Base-by-base conservation (phyloP, 2,113 vertebrate genomes). In the Rhombomys opimus region DNA sequence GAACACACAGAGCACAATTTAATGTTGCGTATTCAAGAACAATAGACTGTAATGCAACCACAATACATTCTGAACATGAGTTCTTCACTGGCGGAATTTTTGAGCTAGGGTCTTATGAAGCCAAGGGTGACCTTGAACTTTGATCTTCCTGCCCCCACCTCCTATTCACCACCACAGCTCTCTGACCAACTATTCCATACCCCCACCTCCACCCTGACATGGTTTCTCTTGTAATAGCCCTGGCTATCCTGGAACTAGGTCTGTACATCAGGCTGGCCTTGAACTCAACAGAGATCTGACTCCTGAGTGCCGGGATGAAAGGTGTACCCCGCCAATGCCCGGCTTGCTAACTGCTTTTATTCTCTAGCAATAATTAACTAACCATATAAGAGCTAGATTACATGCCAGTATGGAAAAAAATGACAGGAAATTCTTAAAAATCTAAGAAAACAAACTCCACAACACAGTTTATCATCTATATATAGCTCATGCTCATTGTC, bases 301-400 rank as follows among this genome's bases (percentile, higher is more conserved):
- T 57, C 57, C 57, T 15, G 15, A 57, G 11, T 57, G 12, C 57
- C 15, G 57, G 57, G 57, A 15, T 57, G 12, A 57, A 57, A 57
- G 57, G 15, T 12, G 57, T 15, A 15, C 57, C 12, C 57, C 57
- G 15, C 57, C 57, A 57, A 12, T 15, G 57, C 57, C 57, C 57
- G 15, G 15, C 57, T 15, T 12, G 57, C 57, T 57, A 57, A 57
- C 57, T 57, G 30, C 1, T 95, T 95, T 96, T 89, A 91, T 18
- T 94, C 92, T 78, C 20, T 90, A 73, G 46, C 18, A 89, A 76
- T 89, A 38, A 95, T 78, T 76, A 89, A 95, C 76, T 97, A 95
- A 73, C 70, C 54, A 78, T 22, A 73, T 5, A 85, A 90, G 1
- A 90, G 27, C 50, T 65, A 89, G 76, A 81, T 15, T 57, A 88